Evolutionary conservation across 2,797 vertebrate genomes (phyloP).

Genomic region (Cheirogaleus major): DNA sequence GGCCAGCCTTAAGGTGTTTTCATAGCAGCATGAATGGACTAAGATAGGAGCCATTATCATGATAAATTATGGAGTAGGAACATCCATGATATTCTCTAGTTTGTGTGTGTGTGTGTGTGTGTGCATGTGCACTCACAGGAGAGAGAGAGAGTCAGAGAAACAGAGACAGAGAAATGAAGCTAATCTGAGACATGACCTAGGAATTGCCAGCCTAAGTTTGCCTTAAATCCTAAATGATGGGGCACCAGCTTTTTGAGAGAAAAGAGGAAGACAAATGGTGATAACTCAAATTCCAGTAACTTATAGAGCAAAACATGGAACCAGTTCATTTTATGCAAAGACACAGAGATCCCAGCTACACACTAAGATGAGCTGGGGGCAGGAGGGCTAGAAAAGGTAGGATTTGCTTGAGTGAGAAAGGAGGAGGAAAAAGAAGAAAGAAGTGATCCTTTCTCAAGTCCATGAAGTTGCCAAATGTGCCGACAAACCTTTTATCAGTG

Average conservation of each 20-base stretch:
- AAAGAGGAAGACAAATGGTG: not conserved
- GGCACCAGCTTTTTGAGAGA: not conserved
- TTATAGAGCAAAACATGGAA: not conserved
- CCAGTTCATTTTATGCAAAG: not conserved
- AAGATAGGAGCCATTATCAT: not conserved
- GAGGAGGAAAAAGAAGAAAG: not conserved
- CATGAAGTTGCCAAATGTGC: not conserved
- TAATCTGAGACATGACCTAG: not conserved
- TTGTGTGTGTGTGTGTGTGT: not conserved
- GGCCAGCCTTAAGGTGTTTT: no score
- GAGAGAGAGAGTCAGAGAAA: not conserved
- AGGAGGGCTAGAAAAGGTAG: not conserved
- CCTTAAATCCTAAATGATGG: not conserved
- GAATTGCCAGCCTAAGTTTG: not conserved
- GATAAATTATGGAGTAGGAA: not conserved
- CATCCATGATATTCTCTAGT: not conserved
- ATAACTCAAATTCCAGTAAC: not conserved
- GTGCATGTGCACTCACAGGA: not conserved
- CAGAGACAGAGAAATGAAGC: not conserved
- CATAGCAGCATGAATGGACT: not conserved
- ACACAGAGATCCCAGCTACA: not conserved
- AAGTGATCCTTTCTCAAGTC: not conserved
- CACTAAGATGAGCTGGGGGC: not conserved
- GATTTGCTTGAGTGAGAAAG: not conserved
- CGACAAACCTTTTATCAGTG: not conserved